phyloP scores from a whole-genome alignment of 2,113 vertebrate species.

The Paramormyrops kingsleyae region DNA sequence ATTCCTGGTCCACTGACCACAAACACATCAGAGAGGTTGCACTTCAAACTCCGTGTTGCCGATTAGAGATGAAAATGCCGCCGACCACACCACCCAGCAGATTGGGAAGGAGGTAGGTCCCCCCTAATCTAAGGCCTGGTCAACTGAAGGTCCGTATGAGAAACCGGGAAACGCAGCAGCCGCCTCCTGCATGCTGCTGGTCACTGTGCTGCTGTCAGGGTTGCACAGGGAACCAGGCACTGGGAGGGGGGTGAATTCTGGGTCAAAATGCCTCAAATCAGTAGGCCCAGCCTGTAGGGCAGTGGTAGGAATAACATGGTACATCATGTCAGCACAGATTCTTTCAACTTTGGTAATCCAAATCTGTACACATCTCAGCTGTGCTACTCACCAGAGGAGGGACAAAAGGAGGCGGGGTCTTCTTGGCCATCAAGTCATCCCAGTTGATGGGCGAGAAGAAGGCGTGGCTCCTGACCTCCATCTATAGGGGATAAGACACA shows the following conservation, averaged over 20 bases:
- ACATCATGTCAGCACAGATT: neutral
- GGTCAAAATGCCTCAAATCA: constrained; percentile 67
- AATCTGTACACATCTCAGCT: neutral
- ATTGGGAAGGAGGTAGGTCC: neutral
- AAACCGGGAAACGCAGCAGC: constrained; percentile 69
- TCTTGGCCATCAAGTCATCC: constrained; percentile 70
- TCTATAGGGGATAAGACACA: constrained; percentile 38
- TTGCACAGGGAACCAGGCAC: constrained; percentile 61
- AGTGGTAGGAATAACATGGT: neutral
- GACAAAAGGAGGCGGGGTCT: constrained; percentile 61
- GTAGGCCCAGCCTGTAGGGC: constrained; percentile 59
- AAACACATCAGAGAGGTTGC: neutral
- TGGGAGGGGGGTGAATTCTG: constrained; percentile 68
- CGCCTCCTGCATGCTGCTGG: constrained; percentile 62
- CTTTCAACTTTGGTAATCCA: neutral
- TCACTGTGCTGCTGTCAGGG: constrained; percentile 49
- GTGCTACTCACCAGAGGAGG: constrained; percentile 62
- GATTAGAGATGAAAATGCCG: neutral
- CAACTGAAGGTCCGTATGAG: constrained; percentile 61
- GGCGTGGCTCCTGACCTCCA: constrained; percentile 62
- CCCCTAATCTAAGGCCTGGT: constrained; percentile 50
- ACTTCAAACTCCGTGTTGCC: neutral
- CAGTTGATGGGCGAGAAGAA: constrained; percentile 73
- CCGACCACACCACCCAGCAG: neutral
- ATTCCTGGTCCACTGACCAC: neutral